These are phyloP conservation scores for Leptobrachium ailaonicum DNA, from an alignment of 2,113 vertebrate genomes.

Conservation along the genomic window DNA sequence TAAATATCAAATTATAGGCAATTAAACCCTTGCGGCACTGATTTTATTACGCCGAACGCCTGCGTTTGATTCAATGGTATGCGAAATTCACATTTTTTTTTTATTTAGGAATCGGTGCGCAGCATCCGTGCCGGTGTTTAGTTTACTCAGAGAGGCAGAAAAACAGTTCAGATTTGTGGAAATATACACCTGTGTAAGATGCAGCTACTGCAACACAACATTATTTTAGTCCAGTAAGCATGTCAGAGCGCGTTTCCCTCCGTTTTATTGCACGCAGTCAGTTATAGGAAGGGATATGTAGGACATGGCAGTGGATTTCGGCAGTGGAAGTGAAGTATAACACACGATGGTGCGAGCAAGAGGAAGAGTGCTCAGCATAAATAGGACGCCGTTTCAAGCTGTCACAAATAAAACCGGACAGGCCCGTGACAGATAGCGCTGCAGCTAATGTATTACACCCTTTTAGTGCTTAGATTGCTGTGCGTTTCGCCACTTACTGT, in stretches of 20 bases:
- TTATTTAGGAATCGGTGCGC: not conserved
- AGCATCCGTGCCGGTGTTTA: constrained; percentile 39
- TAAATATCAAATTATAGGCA: constrained; percentile 70
- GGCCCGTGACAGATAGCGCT: constrained; percentile 9
- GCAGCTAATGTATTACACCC: constrained; percentile 10
- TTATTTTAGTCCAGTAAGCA: constrained; percentile 54
- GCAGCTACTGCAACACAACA: constrained; percentile 49
- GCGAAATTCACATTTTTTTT: too few relatives aligned
- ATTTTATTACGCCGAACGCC: constrained; percentile 65
- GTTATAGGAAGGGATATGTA: constrained; percentile 26
- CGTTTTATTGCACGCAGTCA: constrained; percentile 19
- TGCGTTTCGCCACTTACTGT: not conserved
- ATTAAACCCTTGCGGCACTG: constrained; percentile 69
- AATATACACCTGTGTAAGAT: constrained; percentile 46
- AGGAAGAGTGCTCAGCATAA: not conserved
- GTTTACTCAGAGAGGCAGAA: constrained; percentile 33
- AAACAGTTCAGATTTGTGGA: constrained; percentile 38
- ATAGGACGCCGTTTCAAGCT: constrained; percentile 7
- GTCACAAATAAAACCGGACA: constrained; percentile 26
- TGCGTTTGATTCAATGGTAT: not conserved
- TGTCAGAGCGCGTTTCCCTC: constrained; percentile 43
- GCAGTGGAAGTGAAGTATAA: constrained; percentile 48
- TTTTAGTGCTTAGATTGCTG: not conserved
- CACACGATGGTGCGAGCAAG: not conserved
- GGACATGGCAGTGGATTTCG: constrained; percentile 19